Percentiles rank a stretch among this genome's conserved stretches.
Evolutionary conservation across 2,888 invertebrate species (phyloP).

Genomic region (Hoplodrina ambigua): DNA sequence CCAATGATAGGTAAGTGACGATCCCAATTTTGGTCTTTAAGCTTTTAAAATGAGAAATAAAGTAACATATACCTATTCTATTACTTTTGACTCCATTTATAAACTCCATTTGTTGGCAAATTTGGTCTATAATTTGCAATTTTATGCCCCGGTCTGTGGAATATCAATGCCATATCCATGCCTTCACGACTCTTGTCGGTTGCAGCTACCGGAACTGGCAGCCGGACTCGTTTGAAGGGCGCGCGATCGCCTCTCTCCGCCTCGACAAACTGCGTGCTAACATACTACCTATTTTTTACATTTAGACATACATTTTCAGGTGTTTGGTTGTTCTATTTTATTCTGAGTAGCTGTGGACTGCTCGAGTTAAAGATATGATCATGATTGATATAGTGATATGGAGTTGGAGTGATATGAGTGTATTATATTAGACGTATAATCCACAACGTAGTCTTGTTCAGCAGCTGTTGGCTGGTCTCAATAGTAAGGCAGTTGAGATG

Average conservation of each 20-base stretch:
- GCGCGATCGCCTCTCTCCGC: conserved; percentile 75
- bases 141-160: background rate
- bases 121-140: background rate
- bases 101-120: no score
- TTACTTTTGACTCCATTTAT: no score
- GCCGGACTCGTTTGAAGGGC: conserved; percentile 84
- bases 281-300: conserved; percentile 46
- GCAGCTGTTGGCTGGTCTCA: no score
- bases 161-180: conserved; percentile 48
- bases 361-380: background rate
- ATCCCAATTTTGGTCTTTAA: no score
- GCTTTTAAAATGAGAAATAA: no score
- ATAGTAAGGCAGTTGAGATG: background rate
- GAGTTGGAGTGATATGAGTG: background rate
- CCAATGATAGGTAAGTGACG: no score
- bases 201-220: conserved; percentile 78
- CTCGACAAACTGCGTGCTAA: conserved; percentile 48
- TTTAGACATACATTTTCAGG: conserved; percentile 21
- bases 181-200: conserved; percentile 27
- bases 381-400: conserved; percentile 3
- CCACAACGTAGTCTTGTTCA: background rate
- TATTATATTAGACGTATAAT: no score
- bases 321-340: conserved; percentile 1
- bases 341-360: conserved; percentile 1
- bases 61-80: no score